Evolutionary conservation across 2,888 invertebrate genomes (phyloP).

Genomic region (Lasioglossum malachurum): DNA sequence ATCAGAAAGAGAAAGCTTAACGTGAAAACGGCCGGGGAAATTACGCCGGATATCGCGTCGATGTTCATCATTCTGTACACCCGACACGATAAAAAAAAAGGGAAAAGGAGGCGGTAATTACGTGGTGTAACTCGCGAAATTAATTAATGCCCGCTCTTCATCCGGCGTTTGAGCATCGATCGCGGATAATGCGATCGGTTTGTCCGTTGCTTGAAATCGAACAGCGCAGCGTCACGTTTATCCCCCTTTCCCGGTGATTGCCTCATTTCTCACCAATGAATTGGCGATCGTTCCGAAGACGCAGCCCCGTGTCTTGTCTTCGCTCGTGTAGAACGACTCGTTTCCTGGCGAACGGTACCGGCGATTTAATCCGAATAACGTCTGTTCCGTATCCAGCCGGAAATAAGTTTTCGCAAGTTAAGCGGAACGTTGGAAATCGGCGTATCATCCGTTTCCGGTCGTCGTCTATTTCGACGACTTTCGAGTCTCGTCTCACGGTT

Average conservation of each 20-base stretch:
- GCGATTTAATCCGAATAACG: constrained; percentile 63
- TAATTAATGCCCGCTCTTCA: neutral
- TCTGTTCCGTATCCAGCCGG: constrained; percentile 48
- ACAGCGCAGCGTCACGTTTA: neutral
- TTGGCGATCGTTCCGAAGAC: constrained; percentile 22
- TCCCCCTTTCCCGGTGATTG: constrained; percentile 8
- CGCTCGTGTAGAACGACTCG: constrained; percentile 10
- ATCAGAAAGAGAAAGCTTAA: neutral
- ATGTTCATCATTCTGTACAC: neutral
- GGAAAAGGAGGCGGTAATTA: neutral
- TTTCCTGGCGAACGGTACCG: constrained; percentile 44
- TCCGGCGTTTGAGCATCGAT: constrained; percentile 1
- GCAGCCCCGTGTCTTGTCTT: constrained; percentile 17
- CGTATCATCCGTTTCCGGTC: constrained; percentile 17
- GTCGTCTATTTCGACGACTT: neutral
- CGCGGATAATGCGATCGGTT: neutral
- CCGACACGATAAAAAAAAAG: neutral
- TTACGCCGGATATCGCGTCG: neutral
- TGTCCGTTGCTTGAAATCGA: constrained; percentile 4
- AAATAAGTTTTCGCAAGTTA: constrained; percentile 63
- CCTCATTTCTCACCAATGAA: constrained; percentile 4
- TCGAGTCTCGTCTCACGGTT: neutral
- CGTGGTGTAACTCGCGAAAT: neutral
- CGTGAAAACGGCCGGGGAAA: neutral
- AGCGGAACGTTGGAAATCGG: constrained; percentile 50